Percentiles rank a stretch among this genome's conserved stretches.
Evolutionary conservation across 2,797 vertebrate genomes (phyloP).

Genomic region (Sorex maritimensis): DNA sequence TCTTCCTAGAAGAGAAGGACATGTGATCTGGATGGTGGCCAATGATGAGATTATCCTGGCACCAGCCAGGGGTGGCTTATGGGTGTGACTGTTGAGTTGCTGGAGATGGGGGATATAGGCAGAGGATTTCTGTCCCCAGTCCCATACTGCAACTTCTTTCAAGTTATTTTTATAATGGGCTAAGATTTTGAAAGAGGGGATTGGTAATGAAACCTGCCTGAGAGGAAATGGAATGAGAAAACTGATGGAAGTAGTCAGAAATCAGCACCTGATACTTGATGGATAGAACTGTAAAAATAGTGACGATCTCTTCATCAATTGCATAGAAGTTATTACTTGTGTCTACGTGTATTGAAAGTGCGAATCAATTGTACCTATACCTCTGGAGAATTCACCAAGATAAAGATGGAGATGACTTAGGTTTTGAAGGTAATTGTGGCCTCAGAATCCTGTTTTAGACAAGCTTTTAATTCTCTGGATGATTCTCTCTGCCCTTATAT

Average conservation of each 20-base stretch:
- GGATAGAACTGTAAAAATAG: conserved; percentile 13
- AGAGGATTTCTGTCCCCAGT: no score
- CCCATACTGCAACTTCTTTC: conserved; percentile 10
- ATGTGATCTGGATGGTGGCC: no score
- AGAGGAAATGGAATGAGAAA: background rate
- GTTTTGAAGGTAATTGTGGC: background rate
- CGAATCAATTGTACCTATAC: background rate
- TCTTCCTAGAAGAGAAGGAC: no score
- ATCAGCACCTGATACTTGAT: conserved; percentile 4
- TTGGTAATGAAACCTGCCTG: background rate
- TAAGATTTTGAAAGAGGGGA: background rate
- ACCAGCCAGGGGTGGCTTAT: no score
- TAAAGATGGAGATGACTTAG: background rate
- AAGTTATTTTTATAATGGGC: background rate
- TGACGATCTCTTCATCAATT: background rate
- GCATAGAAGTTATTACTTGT: background rate
- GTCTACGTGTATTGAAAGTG: background rate
- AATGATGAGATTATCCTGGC: no score
- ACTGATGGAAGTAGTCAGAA: background rate
- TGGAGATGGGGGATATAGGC: no score
- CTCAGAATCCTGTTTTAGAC: conserved; percentile 50
- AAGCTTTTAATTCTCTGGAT: conserved; percentile 42
- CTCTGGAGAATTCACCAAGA: background rate
- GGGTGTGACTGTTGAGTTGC: no score
- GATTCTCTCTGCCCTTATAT: conserved; percentile 45